Evolutionary conservation across 1,140 invertebrate genomes (phyloP).

Genomic region (Trichogramma pretiosum): DNA sequence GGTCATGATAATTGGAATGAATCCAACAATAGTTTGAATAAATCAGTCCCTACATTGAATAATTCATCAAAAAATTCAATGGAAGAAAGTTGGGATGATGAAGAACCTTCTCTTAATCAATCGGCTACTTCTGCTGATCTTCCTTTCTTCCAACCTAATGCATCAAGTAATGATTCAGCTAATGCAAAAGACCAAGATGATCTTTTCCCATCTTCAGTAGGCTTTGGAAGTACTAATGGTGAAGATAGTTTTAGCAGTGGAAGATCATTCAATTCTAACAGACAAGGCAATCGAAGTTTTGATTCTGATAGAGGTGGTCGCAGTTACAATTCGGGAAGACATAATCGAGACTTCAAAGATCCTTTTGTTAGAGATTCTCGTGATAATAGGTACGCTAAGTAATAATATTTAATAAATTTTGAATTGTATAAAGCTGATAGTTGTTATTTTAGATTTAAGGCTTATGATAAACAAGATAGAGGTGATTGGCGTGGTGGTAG

Average conservation of each 20-base stretch:
- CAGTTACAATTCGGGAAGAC: too few relatives aligned
- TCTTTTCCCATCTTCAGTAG: neutral
- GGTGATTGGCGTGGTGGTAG: neutral
- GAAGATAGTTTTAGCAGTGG: neutral
- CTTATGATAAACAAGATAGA: too few relatives aligned
- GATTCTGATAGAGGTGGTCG: neutral
- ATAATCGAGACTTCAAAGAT: slow-evolving; percentile 3
- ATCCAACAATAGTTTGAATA: too few relatives aligned
- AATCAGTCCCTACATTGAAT: too few relatives aligned
- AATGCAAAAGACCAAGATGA: neutral
- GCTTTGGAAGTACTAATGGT: neutral
- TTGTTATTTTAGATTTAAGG: too few relatives aligned
- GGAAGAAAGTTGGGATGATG: neutral
- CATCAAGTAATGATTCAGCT: slow-evolving; percentile 3
- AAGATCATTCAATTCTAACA: too few relatives aligned
- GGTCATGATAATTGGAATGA: too few relatives aligned
- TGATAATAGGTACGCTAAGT: too few relatives aligned
- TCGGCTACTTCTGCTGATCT: neutral
- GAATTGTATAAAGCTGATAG: too few relatives aligned
- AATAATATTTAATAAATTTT: too few relatives aligned
- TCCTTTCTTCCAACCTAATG: neutral
- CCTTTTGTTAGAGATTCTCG: slow-evolving; percentile 10
- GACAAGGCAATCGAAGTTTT: neutral
- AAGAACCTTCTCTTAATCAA: too few relatives aligned
- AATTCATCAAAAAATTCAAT: neutral